Evolutionary conservation across 1,140 invertebrate genomes (phyloP), one percentile per base, ranked within the genome.

Genomic region (Microplitis mediator): DNA sequence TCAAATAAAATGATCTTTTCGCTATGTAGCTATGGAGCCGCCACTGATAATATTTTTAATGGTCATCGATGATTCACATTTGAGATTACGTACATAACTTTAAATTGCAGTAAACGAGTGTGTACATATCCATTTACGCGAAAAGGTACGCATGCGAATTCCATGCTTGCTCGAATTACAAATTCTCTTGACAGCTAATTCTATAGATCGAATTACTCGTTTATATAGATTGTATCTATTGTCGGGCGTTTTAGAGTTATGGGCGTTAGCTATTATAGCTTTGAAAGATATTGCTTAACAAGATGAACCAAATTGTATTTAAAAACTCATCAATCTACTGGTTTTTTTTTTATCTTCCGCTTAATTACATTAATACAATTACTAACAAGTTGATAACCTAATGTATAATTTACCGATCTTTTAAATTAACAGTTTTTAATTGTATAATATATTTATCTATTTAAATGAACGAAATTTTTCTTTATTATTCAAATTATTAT

Each of bases 21-120:
- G 39, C 31, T 14, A 23, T 23, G n/a, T 60, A 35, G n/a, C n/a
- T n/a, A n/a, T n/a, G n/a, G 16, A 32, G 16, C 8, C 9, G 4
- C 31, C 31, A 58, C 35, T 63, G 39, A 69, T 69, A 45, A 45
- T 71, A 52, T 60, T 63, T 52, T 39, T 51, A 71, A 71, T 45
- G 69, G 60, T 63, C 69, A 71, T 71, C 69, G 61, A 71, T 62
- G 69, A 71, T 71, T 71, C 58, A 51, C 45, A 71, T 71, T 54
- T 50, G 23, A 71, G 69, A 71, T 71, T 71, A 71, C 45, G 39
- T 45, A 45, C 8, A 45, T 45, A 45, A 71, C 60, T 23, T 31
- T 65, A 23, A 45, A 65, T 65, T 65, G 63, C 36, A 14, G 34
- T 50, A 45, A 16, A 39, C 14, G n/a, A 34, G 60, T 36, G 60